Evolutionary conservation across 2,113 vertebrate species (phyloP).

Genomic region (Prunella fulvescens): DNA sequence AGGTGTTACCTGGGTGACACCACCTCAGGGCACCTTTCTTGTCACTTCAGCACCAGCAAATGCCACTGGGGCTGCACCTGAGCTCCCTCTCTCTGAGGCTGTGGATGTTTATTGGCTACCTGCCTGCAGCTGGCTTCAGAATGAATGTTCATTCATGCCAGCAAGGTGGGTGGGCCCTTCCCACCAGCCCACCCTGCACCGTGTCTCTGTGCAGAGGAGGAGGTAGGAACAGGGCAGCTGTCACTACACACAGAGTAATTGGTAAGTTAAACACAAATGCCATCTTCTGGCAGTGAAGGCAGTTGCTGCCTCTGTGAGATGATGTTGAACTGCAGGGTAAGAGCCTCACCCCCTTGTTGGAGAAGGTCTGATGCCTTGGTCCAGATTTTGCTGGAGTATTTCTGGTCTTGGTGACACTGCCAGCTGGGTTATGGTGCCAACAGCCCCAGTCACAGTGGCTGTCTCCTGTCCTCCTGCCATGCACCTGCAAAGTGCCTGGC

Average conservation of each 20-base stretch:
- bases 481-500: background rate
- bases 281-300: background rate
- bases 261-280: background rate
- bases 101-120: rapidly evolving
- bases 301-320: background rate
- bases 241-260: background rate
- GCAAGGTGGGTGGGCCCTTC: background rate
- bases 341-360: background rate
- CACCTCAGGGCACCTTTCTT: background rate
- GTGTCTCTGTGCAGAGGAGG: background rate
- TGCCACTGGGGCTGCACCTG: background rate
- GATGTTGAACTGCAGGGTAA: background rate
- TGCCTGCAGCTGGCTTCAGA: background rate
- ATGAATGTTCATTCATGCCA: background rate
- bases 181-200: background rate
- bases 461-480: background rate
- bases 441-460: background rate
- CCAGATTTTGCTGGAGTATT: background rate
- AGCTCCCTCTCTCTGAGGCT: background rate
- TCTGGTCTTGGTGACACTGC: background rate
- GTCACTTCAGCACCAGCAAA: background rate
- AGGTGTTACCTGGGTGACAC: background rate
- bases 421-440: rapidly evolving
- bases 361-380: background rate
- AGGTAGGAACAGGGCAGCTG: background rate